Evolutionary conservation across 2,797 vertebrate genomes (phyloP).

Genomic region (Argentina silus): DNA sequence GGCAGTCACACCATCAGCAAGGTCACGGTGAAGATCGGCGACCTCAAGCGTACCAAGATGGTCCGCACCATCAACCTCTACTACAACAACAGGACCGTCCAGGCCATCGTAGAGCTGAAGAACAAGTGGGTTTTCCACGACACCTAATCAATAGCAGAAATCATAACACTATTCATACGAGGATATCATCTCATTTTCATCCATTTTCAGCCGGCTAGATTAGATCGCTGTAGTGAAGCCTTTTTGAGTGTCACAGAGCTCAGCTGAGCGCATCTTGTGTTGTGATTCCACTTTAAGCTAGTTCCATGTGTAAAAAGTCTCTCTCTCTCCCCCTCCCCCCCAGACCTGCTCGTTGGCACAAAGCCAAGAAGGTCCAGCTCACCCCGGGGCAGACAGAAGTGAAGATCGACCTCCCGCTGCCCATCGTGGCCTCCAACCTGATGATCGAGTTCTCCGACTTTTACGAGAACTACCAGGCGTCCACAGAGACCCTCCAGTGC

Average conservation of each 20-base stretch:
- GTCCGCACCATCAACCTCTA: conserved; percentile 97
- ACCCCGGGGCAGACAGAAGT: conserved; percentile 97
- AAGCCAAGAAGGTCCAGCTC: conserved; percentile 97
- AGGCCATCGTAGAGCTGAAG: conserved; percentile 97
- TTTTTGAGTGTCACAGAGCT: too few relatives aligned
- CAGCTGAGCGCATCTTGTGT: too few relatives aligned
- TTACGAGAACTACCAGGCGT: conserved; percentile 99
- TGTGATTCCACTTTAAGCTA: too few relatives aligned
- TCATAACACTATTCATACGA: too few relatives aligned
- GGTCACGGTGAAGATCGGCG: conserved; percentile 97
- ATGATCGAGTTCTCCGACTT: conserved; percentile 99
- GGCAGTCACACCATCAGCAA: conserved; percentile 99
- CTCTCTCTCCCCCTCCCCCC: not conserved
- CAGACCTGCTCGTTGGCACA: conserved; percentile 99
- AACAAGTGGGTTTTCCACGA: conserved; percentile 86
- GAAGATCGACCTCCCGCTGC: conserved; percentile 95
- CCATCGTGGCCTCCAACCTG: conserved; percentile 97
- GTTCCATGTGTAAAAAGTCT: too few relatives aligned
- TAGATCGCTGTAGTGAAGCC: too few relatives aligned
- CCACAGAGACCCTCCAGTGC: conserved; percentile 97
- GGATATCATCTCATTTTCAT: too few relatives aligned
- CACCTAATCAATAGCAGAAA: too few relatives aligned
- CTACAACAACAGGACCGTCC: conserved; percentile 98
- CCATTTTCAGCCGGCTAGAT: too few relatives aligned
- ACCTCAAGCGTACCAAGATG: conserved; percentile 99